Evolutionary conservation across 1,140 invertebrate genomes (phyloP).

Genomic region (Argopecten irradians): DNA sequence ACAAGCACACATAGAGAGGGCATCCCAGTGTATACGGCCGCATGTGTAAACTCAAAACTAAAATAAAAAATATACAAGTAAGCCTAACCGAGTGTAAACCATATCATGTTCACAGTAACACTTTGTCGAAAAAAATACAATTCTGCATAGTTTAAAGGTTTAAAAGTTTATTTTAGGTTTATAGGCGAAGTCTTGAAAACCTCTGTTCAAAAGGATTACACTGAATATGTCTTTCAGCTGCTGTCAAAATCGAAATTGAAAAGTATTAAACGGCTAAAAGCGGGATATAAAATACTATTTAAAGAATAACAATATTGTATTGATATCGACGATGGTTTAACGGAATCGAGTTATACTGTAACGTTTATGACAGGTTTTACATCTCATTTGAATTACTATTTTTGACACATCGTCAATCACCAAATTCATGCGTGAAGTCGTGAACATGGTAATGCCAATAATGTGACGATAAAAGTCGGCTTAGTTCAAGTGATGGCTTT

Average conservation of each 20-base stretch:
- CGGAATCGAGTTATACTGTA: not conserved
- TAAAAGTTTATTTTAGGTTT: no score
- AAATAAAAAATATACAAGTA: no score
- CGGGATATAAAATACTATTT: not conserved
- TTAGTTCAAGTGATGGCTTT: not conserved
- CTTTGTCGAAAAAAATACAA: no score
- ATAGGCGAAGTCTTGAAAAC: no score
- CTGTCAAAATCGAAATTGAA: not conserved
- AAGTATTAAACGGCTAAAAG: not conserved
- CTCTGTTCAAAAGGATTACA: no score
- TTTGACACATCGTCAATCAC: not conserved
- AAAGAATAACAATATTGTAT: not conserved
- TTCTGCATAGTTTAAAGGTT: no score
- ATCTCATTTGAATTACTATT: not conserved
- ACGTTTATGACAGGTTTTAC: not conserved
- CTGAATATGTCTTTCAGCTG: no score
- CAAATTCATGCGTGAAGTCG: not conserved
- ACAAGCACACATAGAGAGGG: no score
- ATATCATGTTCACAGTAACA: no score
- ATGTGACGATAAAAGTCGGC: not conserved
- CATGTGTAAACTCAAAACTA: no score
- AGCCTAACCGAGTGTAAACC: no score
- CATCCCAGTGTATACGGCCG: no score
- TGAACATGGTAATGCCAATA: not conserved
- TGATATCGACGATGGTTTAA: not conserved